These are phyloP conservation scores for Microcebus murinus DNA, from an alignment of 2,113 vertebrate species.

Conservation along the genomic window DNA sequence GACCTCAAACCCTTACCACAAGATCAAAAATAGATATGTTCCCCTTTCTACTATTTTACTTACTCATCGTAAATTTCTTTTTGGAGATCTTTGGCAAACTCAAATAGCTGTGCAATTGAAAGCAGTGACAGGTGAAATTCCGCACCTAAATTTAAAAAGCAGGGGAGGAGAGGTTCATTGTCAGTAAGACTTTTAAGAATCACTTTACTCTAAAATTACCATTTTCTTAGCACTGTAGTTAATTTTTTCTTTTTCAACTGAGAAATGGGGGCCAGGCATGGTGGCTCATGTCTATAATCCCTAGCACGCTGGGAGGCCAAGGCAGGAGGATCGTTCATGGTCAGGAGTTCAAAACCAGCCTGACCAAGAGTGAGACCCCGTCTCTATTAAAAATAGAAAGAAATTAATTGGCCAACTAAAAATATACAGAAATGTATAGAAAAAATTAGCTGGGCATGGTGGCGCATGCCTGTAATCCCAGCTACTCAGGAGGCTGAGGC, in stretches of 20 bases:
- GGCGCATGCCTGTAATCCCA: no score
- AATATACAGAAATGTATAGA: no score
- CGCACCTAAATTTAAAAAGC: slow-evolving; percentile 86
- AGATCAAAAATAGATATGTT: slow-evolving; percentile 3
- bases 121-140: slow-evolving; percentile 93
- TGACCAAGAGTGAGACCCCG: no score
- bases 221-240: not conserved
- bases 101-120: slow-evolving; percentile 91
- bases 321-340: no score
- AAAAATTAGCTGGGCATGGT: no score
- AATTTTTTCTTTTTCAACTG: not conserved
- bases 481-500: no score
- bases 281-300: no score
- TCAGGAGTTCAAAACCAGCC: no score
- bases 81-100: slow-evolving; percentile 94
- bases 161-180: not conserved
- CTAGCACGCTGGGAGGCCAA: no score
- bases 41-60: slow-evolving; percentile 69
- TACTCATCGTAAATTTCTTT: slow-evolving; percentile 93
- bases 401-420: no score
- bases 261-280: not conserved
- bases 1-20: not conserved
- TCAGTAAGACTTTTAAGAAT: not conserved
- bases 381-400: no score
- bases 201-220: not conserved